A percentile compares a stretch with the other conserved stretches of the same genome.
Evolutionary conservation across 1,140 invertebrate genomes (phyloP).

Genomic region (Trichonephila clavipes): DNA sequence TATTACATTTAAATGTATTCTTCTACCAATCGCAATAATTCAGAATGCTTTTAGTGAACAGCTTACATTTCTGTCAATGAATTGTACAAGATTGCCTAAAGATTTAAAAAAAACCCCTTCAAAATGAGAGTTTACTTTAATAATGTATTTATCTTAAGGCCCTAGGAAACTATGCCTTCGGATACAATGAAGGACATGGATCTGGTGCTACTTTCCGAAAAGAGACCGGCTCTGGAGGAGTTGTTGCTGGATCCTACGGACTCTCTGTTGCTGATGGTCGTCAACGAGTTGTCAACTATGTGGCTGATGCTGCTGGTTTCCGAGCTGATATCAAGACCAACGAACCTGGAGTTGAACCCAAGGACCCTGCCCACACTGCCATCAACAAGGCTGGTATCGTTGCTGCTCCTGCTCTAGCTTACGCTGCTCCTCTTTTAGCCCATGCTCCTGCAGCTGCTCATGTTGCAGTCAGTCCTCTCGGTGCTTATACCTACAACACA

Average conservation of each 20-base stretch:
- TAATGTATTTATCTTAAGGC: slow-evolving; percentile 48
- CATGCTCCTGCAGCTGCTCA: slow-evolving; percentile 58
- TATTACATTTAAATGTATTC: too few relatives aligned
- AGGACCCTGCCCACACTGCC: slow-evolving; percentile 77
- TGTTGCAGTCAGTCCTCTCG: slow-evolving; percentile 38
- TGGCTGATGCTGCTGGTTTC: slow-evolving; percentile 79
- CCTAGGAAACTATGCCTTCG: slow-evolving; percentile 77
- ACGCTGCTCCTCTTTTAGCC: slow-evolving; percentile 67
- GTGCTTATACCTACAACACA: slow-evolving; percentile 61
- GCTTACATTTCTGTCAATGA: too few relatives aligned
- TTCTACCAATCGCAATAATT: too few relatives aligned
- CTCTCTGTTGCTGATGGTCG: slow-evolving; percentile 78
- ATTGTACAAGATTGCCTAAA: too few relatives aligned
- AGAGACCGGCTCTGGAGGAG: slow-evolving; percentile 78
- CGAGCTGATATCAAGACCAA: slow-evolving; percentile 78
- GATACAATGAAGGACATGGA: slow-evolving; percentile 78
- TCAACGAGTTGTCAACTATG: slow-evolving; percentile 78
- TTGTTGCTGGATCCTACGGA: slow-evolving; percentile 78
- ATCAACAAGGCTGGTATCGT: slow-evolving; percentile 77
- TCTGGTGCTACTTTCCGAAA: slow-evolving; percentile 78
- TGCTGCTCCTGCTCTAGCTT: background rate
- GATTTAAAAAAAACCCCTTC: too few relatives aligned
- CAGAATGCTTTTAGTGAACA: too few relatives aligned
- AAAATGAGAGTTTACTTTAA: background rate
- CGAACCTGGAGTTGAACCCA: slow-evolving; percentile 77